A percentile compares a stretch with the other conserved stretches of the same genome.
These are phyloP conservation scores for Dipodomys stephensi DNA, from an alignment of 2,113 vertebrate genomes.

Conservation along the genomic window DNA sequence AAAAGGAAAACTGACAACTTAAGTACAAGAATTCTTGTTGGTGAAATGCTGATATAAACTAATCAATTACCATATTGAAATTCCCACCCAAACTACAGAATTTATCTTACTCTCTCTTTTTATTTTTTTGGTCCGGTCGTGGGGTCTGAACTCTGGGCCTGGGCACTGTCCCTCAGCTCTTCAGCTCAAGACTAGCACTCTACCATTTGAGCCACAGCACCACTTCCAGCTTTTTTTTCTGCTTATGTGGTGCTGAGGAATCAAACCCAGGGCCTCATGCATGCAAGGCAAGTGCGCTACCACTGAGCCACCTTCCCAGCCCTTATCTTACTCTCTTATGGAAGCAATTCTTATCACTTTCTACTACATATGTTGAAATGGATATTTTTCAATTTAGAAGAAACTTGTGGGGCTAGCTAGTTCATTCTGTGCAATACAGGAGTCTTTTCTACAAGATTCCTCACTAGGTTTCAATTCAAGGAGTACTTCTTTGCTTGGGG, in stretches of 20 bases:
- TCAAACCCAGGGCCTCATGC: too few relatives aligned
- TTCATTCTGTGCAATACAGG: conserved; percentile 9
- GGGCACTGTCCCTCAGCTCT: too few relatives aligned
- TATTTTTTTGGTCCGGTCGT: too few relatives aligned
- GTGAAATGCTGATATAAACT: conserved; percentile 46
- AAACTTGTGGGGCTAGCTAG: conserved; percentile 30
- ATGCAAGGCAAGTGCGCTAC: too few relatives aligned
- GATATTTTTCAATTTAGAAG: conserved; percentile 38
- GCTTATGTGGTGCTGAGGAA: too few relatives aligned
- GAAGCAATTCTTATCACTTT: conserved; percentile 44
- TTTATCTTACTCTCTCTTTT: conserved; percentile 46
- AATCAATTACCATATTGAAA: conserved; percentile 23
- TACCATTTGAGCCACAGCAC: too few relatives aligned
- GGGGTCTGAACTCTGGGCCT: too few relatives aligned
- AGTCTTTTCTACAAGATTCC: background rate
- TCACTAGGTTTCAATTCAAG: background rate
- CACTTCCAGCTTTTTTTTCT: too few relatives aligned
- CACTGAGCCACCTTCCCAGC: too few relatives aligned
- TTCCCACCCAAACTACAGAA: conserved; percentile 36
- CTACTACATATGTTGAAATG: background rate
- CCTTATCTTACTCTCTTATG: conserved; percentile 37
- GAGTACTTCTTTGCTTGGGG: background rate
- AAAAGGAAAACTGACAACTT: conserved; percentile 34
- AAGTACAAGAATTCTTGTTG: conserved; percentile 50
- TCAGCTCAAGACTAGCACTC: too few relatives aligned